A percentile compares a stretch with the other conserved stretches of the same genome.
phyloP scores from a whole-genome alignment of 1,140 invertebrate species.

The Achatina immaculata region DNA sequence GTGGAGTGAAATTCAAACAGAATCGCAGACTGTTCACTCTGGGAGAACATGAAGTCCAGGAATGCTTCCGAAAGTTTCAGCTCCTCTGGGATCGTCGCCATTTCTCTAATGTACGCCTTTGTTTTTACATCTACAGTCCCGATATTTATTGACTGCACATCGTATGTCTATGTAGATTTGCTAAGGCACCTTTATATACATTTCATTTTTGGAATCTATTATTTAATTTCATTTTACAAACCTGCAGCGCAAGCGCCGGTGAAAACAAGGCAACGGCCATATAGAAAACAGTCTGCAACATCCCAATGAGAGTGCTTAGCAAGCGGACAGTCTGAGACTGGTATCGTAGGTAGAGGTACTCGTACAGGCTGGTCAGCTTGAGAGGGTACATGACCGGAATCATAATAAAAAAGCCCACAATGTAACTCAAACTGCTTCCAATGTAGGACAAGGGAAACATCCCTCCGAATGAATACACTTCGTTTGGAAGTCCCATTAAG shows the following conservation, averaged over 20 bases:
- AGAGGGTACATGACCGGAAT: conserved; percentile 65
- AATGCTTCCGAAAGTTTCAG: no score
- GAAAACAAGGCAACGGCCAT: conserved; percentile 92
- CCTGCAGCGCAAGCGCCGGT: conserved; percentile 88
- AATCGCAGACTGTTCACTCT: no score
- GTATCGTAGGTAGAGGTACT: conserved; percentile 80
- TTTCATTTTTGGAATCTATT: no score
- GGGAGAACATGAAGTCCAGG: no score
- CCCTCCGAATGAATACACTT: conserved; percentile 77
- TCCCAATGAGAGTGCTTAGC: conserved; percentile 49
- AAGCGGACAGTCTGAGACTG: conserved; percentile 50
- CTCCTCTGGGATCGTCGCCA: no score
- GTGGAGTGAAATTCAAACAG: no score
- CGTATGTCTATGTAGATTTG: no score
- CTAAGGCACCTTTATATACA: no score
- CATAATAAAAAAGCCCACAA: conserved; percentile 52
- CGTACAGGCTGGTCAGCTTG: conserved; percentile 63
- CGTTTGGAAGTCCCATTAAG: conserved; percentile 86
- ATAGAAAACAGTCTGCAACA: conserved; percentile 78
- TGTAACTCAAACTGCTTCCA: conserved; percentile 49
- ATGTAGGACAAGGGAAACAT: conserved; percentile 42
- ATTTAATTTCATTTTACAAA: no score
- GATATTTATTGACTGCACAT: no score
- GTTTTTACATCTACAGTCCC: no score
- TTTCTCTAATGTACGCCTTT: no score